Evolutionary conservation across 2,113 vertebrate species (phyloP).

Genomic region (Capreolus pygargus): DNA sequence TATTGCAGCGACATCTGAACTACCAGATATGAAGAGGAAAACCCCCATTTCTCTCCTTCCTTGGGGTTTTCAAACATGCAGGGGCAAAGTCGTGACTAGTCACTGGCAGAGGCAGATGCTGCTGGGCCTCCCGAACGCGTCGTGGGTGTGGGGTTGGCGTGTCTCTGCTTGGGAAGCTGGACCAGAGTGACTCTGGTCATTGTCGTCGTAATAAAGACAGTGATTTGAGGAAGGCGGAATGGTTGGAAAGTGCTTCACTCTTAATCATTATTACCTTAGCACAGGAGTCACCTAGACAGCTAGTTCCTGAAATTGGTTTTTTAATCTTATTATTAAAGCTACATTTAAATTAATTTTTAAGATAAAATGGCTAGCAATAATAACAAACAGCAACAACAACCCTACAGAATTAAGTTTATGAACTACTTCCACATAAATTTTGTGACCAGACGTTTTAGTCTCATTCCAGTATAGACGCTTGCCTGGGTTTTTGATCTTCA

Average conservation of each 20-base stretch:
- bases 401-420: background rate
- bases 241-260: background rate
- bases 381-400: background rate
- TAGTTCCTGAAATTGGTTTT: background rate
- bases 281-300: background rate
- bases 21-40: background rate
- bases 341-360: constrained; percentile 2
- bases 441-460: background rate
- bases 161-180: background rate
- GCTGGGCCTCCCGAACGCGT: rapidly evolving
- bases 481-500: background rate
- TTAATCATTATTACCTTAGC: background rate
- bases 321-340: background rate
- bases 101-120: background rate
- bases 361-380: background rate
- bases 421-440: background rate
- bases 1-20: background rate
- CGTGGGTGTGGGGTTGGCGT: rapidly evolving
- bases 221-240: background rate
- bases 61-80: background rate
- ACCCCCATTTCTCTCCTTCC: background rate
- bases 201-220: background rate
- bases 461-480: background rate
- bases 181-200: background rate
- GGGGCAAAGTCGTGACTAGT: too few relatives aligned